Evolutionary conservation across 2,113 vertebrate species (phyloP), one percentile per base, ranked within the genome.

Genomic region (Eclectus roratus): DNA sequence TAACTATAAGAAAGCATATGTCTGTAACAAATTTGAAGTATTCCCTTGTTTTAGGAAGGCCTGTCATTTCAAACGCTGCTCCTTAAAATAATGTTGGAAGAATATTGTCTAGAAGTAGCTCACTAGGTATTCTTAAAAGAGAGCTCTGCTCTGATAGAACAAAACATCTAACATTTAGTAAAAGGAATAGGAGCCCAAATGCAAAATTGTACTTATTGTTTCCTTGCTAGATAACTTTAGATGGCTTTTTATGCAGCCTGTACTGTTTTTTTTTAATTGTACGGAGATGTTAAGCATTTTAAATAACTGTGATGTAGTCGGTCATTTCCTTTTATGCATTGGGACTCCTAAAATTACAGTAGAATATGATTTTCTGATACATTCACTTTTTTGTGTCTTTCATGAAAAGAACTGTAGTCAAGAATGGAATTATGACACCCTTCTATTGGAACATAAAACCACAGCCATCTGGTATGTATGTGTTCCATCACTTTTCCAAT

Each of bases 401-500:
- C 88, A 90, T 91, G 76, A 70, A 84, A 86, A 91, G 82, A 92
- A 73, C 35, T 85, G 73, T 69, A 91, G 71, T 93, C 63, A 83
- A 73, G 65, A 95, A 86, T 70, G 61, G 58, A 93, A 92, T 84
- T 78, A 50, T 11, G 19, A 87, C 69, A 95, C 35, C 31, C 44
- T 88, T 80, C 50, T 70, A 70, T 17, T 69, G 33, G 70, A 78
- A 96, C 12, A 33, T 58, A 71, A 91, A 93, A 91, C 87, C 55
- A 94, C 27, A 93, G 80, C 87, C 89, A 90, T 91, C 80, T 95
- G 80, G 83, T 50, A 76, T 69, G 21, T 84, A 66, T 60, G 31
- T 39, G 35, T 50, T 86, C 90, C 69, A 81, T 65, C 15, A 44
- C 66, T 92, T 96, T 93, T 53, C 49, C 44, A 71, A 81, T 93